Evolutionary conservation across 2,113 vertebrate species (phyloP).

Genomic region (Athene cunicularia): DNA sequence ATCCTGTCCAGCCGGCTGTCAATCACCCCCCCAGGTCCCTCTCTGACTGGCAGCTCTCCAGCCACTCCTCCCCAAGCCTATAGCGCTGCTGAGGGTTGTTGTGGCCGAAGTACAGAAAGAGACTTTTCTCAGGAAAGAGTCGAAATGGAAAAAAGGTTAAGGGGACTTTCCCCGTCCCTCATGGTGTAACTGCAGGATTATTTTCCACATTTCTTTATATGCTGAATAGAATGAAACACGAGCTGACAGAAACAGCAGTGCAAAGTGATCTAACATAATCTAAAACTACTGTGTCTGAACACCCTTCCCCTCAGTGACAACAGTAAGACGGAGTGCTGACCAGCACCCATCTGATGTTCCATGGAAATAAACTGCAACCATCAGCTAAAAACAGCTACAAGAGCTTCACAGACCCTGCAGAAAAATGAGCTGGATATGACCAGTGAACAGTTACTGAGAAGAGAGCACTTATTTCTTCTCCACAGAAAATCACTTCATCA

Average conservation of each 20-base stretch:
- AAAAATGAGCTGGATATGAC: background rate
- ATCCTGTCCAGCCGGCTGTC: too few relatives aligned
- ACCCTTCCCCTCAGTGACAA: background rate
- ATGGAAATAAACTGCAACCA: constrained; percentile 1
- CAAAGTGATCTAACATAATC: background rate
- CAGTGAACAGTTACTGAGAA: background rate
- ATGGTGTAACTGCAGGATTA: background rate
- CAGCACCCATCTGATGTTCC: background rate
- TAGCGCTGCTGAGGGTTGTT: too few relatives aligned
- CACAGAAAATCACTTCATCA: background rate
- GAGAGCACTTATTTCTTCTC: background rate
- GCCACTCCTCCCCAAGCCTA: too few relatives aligned
- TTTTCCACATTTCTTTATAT: background rate
- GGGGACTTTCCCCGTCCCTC: background rate
- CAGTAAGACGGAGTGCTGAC: background rate
- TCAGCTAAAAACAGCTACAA: constrained; percentile 20
- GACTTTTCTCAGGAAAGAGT: background rate
- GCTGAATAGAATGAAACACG: background rate
- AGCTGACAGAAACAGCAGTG: background rate
- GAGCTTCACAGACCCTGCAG: background rate
- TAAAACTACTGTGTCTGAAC: background rate
- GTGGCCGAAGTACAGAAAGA: too few relatives aligned
- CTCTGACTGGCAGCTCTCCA: too few relatives aligned
- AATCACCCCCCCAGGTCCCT: too few relatives aligned
- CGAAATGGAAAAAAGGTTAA: background rate